phyloP scores from a whole-genome alignment of 2,888 invertebrate species.

The Dynastes grantii region DNA sequence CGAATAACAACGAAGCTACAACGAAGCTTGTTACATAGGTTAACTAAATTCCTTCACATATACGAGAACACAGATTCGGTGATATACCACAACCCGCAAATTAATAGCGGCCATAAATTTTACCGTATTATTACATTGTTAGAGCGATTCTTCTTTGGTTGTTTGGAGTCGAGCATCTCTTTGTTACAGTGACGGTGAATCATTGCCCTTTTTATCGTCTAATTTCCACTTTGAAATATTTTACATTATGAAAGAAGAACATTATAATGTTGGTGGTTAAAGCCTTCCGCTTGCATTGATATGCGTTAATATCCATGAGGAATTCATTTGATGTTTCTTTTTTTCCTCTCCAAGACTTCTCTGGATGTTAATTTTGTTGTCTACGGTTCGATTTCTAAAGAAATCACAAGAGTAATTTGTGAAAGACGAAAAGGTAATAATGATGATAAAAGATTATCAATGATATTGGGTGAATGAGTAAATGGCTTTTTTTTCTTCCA shows the following conservation, averaged over 20 bases:
- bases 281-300: constrained; percentile 36
- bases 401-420: constrained; percentile 20
- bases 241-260: constrained; percentile 37
- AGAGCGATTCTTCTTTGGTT: constrained; percentile 55
- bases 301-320: constrained; percentile 37
- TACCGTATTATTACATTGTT: constrained; percentile 57
- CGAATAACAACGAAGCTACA: not conserved
- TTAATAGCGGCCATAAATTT: constrained; percentile 58
- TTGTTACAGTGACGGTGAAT: constrained; percentile 54
- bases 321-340: constrained; percentile 35
- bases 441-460: constrained; percentile 1
- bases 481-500: no score
- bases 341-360: constrained; percentile 29
- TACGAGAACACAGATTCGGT: constrained; percentile 43
- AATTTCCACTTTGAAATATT: constrained; percentile 57
- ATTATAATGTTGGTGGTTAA: constrained; percentile 28
- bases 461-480: not conserved
- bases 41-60: constrained; percentile 36
- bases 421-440: not conserved
- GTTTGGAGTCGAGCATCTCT: constrained; percentile 49
- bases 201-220: constrained; percentile 56
- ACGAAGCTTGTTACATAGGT: constrained; percentile 10
- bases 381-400: constrained; percentile 16
- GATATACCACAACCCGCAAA: constrained; percentile 50
- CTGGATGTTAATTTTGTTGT: constrained; percentile 39